Conservation (phyloP, 1,140 invertebrate genomes). For the Cotesia glomerata region DNA sequence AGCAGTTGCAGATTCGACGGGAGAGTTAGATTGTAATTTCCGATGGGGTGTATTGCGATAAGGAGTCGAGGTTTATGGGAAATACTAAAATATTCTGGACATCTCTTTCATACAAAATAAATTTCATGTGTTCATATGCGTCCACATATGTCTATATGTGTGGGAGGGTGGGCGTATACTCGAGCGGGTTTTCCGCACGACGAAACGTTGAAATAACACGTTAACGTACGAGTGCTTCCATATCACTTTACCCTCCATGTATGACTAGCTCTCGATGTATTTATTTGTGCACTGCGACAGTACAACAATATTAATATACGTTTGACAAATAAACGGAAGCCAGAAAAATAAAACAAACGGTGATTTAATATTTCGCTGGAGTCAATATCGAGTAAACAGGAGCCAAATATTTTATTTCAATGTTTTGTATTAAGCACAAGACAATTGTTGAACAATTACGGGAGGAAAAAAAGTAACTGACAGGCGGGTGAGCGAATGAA, state of each 20-base stretch:
- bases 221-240: neutral
- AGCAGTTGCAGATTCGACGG: neutral
- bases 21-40: neutral
- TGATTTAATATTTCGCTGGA: no score
- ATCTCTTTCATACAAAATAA: slow-evolving; percentile 4
- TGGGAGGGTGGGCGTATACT: neutral
- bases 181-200: slow-evolving; percentile 22
- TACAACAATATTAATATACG: no score
- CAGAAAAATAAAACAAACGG: no score
- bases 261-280: neutral
- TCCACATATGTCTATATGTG: slow-evolving; percentile 1
- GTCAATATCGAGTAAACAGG: no score
- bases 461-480: no score
- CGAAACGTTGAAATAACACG: slow-evolving; percentile 22
- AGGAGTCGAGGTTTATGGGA: neutral
- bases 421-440: no score
- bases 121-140: neutral
- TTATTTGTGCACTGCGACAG: no score
- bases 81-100: slow-evolving; percentile 4
- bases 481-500: no score
- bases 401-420: no score
- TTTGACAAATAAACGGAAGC: no score
- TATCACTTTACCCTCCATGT: neutral
- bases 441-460: no score
- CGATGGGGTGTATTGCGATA: slow-evolving; percentile 3